These are phyloP conservation scores for Cololabis saira DNA, from an alignment of 2,113 vertebrate genomes.

Conservation along the genomic window DNA sequence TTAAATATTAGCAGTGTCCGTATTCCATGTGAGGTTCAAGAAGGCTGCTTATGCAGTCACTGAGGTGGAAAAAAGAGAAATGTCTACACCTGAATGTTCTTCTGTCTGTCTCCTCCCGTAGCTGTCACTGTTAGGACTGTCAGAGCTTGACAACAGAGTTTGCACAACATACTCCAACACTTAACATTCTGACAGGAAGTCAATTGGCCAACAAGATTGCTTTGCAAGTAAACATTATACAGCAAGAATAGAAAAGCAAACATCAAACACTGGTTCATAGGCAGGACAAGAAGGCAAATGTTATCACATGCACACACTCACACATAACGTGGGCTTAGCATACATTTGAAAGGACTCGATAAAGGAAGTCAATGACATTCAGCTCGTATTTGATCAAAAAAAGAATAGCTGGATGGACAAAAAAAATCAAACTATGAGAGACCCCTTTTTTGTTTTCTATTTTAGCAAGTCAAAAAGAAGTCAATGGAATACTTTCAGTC, in stretches of 20 bases:
- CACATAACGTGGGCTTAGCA: background rate
- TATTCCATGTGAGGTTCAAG: slow-evolving; percentile 14
- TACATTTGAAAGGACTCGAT: slow-evolving; percentile 29
- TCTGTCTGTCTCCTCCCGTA: slow-evolving; percentile 33
- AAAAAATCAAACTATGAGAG: no score
- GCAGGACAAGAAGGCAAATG: slow-evolving; percentile 7
- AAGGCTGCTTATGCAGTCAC: slow-evolving; percentile 35
- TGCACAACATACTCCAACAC: slow-evolving; percentile 48
- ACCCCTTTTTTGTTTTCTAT: no score
- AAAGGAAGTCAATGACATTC: slow-evolving; percentile 27
- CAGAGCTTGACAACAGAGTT: slow-evolving; percentile 40
- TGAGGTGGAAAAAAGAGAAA: slow-evolving; percentile 23
- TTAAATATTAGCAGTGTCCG: background rate
- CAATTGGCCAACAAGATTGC: slow-evolving; percentile 57
- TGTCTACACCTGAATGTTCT: slow-evolving; percentile 15
- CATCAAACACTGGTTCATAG: background rate
- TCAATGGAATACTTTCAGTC: no score
- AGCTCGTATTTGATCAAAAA: no score
- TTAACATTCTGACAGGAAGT: slow-evolving; percentile 60
- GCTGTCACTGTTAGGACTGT: slow-evolving; percentile 51
- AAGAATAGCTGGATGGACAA: no score
- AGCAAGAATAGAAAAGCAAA: slow-evolving; percentile 24
- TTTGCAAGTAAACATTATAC: slow-evolving; percentile 40
- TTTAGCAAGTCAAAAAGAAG: no score
- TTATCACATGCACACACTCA: background rate